These are phyloP conservation scores for Apamea crenata DNA, from an alignment of 2,888 invertebrate species.

Conservation along the genomic window DNA sequence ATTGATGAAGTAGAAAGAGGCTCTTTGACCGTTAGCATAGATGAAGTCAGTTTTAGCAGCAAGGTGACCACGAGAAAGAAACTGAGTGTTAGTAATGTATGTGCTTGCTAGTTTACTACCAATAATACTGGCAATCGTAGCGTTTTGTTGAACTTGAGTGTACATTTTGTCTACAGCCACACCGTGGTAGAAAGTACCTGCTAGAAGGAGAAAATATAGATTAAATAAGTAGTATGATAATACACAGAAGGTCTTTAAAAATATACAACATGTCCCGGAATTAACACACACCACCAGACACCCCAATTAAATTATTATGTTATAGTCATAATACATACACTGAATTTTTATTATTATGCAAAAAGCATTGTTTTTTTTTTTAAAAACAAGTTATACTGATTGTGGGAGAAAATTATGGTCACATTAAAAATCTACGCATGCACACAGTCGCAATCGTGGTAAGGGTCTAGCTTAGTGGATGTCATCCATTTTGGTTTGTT, in stretches of 20 bases:
- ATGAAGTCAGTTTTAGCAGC: conserved; percentile 91
- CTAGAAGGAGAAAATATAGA: conserved; percentile 67
- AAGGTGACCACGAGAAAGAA: conserved; percentile 91
- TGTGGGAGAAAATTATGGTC: too few relatives aligned
- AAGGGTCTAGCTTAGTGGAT: too few relatives aligned
- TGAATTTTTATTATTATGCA: too few relatives aligned
- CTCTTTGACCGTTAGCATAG: conserved; percentile 90
- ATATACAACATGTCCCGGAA: too few relatives aligned
- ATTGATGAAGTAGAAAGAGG: conserved; percentile 92
- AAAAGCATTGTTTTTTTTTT: too few relatives aligned
- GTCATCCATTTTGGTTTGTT: too few relatives aligned
- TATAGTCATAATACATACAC: too few relatives aligned
- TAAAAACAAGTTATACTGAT: too few relatives aligned
- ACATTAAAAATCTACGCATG: too few relatives aligned
- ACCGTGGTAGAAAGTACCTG: conserved; percentile 87
- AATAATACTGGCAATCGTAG: conserved; percentile 75
- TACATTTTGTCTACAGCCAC: conserved; percentile 80
- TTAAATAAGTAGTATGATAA: not conserved
- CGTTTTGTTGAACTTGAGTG: conserved; percentile 80
- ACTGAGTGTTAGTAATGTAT: conserved; percentile 85
- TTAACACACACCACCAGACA: too few relatives aligned
- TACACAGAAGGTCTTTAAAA: not conserved
- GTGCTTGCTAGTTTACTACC: conserved; percentile 80
- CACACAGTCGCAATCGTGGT: too few relatives aligned
- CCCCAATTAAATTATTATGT: too few relatives aligned